A percentile compares a stretch with the other conserved stretches of the same genome.
Conservation (phyloP, 2,888 invertebrate species). For the Dione vanillae region DNA sequence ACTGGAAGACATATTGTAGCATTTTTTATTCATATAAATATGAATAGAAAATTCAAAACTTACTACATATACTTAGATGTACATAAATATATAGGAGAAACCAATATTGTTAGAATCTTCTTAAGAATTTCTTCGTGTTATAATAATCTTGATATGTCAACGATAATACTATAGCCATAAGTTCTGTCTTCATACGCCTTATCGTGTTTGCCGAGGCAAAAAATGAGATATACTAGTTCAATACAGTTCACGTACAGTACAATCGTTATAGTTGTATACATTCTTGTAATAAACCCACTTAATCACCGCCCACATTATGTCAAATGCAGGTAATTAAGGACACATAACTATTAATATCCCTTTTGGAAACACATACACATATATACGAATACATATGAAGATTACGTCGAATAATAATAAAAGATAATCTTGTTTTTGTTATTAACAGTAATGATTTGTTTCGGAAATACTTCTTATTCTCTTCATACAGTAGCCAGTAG, state of each 20-base stretch:
- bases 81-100: neutral
- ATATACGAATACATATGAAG: too few species aligned
- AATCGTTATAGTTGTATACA: slow-evolving; percentile 7
- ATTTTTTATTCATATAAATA: neutral
- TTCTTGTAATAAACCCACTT: neutral
- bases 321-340: neutral
- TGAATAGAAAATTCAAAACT: neutral
- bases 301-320: neutral
- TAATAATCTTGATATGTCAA: slow-evolving; percentile 10
- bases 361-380: neutral
- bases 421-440: too few species aligned
- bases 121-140: neutral
- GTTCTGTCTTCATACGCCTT: neutral
- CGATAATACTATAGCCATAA: neutral
- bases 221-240: slow-evolving; percentile 17
- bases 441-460: neutral
- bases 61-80: neutral
- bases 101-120: neutral
- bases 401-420: too few species aligned
- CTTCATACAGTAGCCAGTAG: neutral
- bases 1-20: slow-evolving; percentile 33
- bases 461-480: neutral
- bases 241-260: slow-evolving; percentile 11
- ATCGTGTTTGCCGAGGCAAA: slow-evolving; percentile 10
- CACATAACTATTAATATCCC: neutral